Percentiles rank a stretch among this genome's conserved stretches.
Evolutionary conservation across 2,113 vertebrate genomes (phyloP).

Genomic region (Alces alces): DNA sequence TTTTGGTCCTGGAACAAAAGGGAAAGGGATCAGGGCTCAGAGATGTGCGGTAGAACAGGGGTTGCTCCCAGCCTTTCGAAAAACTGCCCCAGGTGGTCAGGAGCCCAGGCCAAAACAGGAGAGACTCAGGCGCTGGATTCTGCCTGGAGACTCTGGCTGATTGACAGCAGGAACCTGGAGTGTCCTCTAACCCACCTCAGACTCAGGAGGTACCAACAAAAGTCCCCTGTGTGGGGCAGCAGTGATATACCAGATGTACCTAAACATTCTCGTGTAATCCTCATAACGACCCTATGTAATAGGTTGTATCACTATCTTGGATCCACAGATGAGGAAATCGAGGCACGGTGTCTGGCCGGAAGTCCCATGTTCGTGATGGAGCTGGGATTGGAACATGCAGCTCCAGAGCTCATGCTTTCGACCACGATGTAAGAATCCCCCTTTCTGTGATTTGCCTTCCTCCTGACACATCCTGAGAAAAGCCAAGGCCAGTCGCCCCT

Average conservation of each 20-base stretch:
- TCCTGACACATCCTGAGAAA: background rate
- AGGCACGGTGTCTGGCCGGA: rapidly evolving
- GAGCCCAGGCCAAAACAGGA: background rate
- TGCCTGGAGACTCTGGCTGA: background rate
- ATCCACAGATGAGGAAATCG: background rate
- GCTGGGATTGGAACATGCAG: rapidly evolving
- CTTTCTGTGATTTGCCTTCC: background rate
- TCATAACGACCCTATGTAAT: rapidly evolving
- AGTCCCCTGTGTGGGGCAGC: rapidly evolving
- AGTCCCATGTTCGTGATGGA: background rate
- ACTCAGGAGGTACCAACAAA: background rate
- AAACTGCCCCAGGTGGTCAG: too few relatives aligned
- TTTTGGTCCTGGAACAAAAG: background rate
- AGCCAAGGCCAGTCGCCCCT: background rate
- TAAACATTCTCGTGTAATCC: background rate
- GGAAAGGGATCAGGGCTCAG: background rate
- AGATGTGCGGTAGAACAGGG: background rate
- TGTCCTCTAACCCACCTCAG: background rate
- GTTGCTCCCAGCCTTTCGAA: background rate
- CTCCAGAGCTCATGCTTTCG: background rate
- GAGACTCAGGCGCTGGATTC: background rate
- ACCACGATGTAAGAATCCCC: background rate
- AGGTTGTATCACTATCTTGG: background rate
- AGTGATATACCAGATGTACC: background rate
- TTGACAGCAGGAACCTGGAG: background rate